Percentiles rank a stretch among this genome's conserved stretches.
phyloP scores from a whole-genome alignment of 2,113 vertebrate genomes.

The Hassar affinis region DNA sequence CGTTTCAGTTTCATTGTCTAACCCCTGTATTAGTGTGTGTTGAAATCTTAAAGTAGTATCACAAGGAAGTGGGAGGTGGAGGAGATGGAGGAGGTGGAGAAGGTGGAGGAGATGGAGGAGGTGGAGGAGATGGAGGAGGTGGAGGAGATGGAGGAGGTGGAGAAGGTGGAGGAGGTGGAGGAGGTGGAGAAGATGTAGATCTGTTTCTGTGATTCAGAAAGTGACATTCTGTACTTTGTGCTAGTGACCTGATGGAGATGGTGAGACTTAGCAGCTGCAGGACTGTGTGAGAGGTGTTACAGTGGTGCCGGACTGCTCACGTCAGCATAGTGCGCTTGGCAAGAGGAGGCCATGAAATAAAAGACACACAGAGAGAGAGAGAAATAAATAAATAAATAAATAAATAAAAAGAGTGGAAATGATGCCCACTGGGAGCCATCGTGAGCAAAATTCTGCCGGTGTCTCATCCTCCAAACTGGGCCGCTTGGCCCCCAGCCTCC shows the following conservation, averaged over 20 bases:
- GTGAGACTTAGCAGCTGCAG: slow-evolving; percentile 77
- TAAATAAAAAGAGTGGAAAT: slow-evolving; percentile 63
- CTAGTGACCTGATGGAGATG: background rate
- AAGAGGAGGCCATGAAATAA: slow-evolving; percentile 59
- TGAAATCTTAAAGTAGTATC: background rate
- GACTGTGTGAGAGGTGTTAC: slow-evolving; percentile 73
- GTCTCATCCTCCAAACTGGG: slow-evolving; percentile 64
- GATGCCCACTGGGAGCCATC: slow-evolving; percentile 71
- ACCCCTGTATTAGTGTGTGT: too few species aligned
- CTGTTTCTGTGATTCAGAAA: background rate
- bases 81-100: background rate
- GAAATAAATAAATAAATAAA: slow-evolving; percentile 15
- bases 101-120: too few species aligned
- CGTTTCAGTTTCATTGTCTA: too few species aligned
- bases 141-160: too few species aligned
- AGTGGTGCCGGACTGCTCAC: slow-evolving; percentile 75
- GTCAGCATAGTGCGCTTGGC: slow-evolving; percentile 76
- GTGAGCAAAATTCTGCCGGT: slow-evolving; percentile 64
- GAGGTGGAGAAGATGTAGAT: background rate
- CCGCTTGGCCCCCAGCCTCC: slow-evolving; percentile 69
- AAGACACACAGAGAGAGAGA: slow-evolving; percentile 51
- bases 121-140: too few species aligned
- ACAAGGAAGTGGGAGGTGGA: background rate
- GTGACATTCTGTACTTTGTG: background rate
- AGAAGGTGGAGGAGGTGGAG: too few species aligned